phyloP scores from a whole-genome alignment of 2,797 vertebrate genomes.

The Argyrosomus regius region DNA sequence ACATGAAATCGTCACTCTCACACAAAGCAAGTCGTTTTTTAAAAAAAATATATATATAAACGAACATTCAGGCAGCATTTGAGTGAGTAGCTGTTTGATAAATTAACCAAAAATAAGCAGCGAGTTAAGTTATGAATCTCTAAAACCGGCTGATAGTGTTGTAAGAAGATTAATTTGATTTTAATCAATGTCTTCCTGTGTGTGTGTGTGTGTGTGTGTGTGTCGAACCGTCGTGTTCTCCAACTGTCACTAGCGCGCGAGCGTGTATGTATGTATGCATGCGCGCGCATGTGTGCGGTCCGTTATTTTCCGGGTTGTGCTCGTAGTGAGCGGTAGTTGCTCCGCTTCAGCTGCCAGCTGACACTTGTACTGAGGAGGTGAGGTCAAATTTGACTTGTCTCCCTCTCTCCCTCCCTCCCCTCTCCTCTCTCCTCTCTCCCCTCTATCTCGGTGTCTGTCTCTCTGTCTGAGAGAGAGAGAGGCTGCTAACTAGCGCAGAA shows the following conservation, averaged over 20 bases:
- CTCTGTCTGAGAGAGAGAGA: constrained; percentile 42
- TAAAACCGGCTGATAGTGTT: neutral
- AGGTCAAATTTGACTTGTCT: constrained; percentile 71
- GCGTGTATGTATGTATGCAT: constrained; percentile 5
- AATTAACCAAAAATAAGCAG: too few species aligned
- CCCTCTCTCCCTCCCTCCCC: constrained; percentile 24
- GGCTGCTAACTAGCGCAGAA: constrained; percentile 78
- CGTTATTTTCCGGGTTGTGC: constrained; percentile 84
- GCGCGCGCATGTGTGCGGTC: constrained; percentile 45
- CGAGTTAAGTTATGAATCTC: neutral
- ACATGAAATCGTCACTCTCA: constrained; percentile 45
- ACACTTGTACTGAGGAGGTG: constrained; percentile 79
- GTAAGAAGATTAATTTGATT: neutral
- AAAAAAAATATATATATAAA: neutral
- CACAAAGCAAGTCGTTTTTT: neutral
- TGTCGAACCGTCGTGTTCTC: too few species aligned
- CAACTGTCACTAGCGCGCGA: too few species aligned
- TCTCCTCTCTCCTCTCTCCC: constrained; percentile 14
- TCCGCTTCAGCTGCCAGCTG: constrained; percentile 80
- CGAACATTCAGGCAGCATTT: too few species aligned
- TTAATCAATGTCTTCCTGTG: constrained; percentile 28
- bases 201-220: neutral
- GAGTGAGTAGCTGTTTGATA: too few species aligned
- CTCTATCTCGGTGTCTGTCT: constrained; percentile 9
- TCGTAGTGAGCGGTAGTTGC: constrained; percentile 76